Percentiles rank a stretch among this genome's conserved stretches.
Conservation (phyloP, 1,140 invertebrate genomes). For the Saccostrea glomerata region DNA sequence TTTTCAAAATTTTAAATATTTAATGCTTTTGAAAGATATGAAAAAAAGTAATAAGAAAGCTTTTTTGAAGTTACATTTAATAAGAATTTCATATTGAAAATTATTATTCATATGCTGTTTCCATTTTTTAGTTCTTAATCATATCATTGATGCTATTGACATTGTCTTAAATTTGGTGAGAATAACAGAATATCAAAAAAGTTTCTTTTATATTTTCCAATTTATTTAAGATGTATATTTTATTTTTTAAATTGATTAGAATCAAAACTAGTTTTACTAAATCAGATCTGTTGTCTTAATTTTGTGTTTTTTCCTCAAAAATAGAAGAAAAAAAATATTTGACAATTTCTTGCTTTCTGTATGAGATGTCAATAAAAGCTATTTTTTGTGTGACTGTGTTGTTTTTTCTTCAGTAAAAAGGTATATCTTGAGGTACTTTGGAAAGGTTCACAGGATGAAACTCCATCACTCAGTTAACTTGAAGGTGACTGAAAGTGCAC, state of each 20-base stretch:
- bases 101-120: background rate
- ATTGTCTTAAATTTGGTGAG: background rate
- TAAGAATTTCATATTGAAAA: background rate
- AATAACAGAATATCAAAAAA: background rate
- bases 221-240: too few species aligned
- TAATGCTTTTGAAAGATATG: background rate
- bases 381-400: slow-evolving; percentile 23
- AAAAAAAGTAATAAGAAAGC: background rate
- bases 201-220: background rate
- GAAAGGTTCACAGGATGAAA: too few species aligned
- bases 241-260: too few species aligned
- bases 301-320: too few species aligned
- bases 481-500: too few species aligned
- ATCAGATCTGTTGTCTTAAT: too few species aligned
- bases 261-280: too few species aligned
- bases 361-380: slow-evolving; percentile 34
- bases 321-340: background rate
- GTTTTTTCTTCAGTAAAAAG: background rate
- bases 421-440: too few species aligned
- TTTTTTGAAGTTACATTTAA: background rate
- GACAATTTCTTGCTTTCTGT: slow-evolving; percentile 3
- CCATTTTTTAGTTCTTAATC: too few species aligned
- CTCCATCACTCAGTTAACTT: too few species aligned
- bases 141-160: too few species aligned
- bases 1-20: background rate